Evolutionary conservation across 1,140 invertebrate genomes (phyloP).

Genomic region (Elymnias hypermnestra): DNA sequence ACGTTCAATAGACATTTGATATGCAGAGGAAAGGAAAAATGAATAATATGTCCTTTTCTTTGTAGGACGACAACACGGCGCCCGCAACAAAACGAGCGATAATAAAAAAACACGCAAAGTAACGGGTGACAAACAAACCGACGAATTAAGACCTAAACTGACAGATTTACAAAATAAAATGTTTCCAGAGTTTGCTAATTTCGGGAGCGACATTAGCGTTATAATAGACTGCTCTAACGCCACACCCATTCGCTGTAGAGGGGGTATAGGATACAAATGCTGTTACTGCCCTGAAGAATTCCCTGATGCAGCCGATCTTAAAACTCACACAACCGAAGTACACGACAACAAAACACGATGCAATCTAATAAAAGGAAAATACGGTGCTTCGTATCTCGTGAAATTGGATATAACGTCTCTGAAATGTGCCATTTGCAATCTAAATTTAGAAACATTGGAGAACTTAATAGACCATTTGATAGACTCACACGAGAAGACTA

Average conservation of each 20-base stretch:
- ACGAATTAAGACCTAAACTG: not conserved
- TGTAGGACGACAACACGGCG: slow-evolving; percentile 4
- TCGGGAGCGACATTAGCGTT: slow-evolving; percentile 1
- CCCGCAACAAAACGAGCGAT: not conserved
- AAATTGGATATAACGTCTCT: slow-evolving; percentile 51
- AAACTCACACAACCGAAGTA: slow-evolving; percentile 12
- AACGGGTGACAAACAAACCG: not conserved
- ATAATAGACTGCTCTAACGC: slow-evolving; percentile 17
- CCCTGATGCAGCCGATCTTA: slow-evolving; percentile 24
- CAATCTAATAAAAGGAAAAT: slow-evolving; percentile 26
- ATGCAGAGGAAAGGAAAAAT: not conserved
- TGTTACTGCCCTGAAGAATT: slow-evolving; percentile 22
- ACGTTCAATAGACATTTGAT: no score
- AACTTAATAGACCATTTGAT: slow-evolving; percentile 34
- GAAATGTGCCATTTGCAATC: slow-evolving; percentile 32
- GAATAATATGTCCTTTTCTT: slow-evolving; percentile 10
- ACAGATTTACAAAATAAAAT: slow-evolving; percentile 1
- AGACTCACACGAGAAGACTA: slow-evolving; percentile 10
- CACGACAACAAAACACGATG: slow-evolving; percentile 20
- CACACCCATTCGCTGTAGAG: slow-evolving; percentile 24
- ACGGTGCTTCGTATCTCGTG: slow-evolving; percentile 23
- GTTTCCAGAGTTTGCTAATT: slow-evolving; percentile 1
- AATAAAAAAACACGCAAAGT: no score
- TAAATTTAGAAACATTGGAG: slow-evolving; percentile 20
- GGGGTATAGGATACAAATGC: slow-evolving; percentile 24